Conservation (phyloP, 2,113 vertebrate genomes). For the Pica pica region DNA sequence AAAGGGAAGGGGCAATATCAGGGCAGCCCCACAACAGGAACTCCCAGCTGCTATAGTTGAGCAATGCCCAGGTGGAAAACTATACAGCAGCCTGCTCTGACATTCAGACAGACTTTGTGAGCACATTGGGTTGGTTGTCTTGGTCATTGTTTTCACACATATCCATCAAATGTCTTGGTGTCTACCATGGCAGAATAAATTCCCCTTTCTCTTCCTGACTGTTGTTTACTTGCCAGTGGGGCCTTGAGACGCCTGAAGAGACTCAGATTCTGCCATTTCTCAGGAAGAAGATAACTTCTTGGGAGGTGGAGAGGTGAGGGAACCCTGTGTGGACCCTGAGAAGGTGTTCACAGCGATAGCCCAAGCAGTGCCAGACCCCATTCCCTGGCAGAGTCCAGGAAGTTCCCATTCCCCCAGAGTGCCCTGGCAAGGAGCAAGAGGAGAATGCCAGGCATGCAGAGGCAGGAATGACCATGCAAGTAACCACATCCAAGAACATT, state of each 20-base stretch:
- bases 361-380: not conserved
- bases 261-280: not conserved
- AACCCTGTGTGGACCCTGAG: not conserved
- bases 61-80: not conserved
- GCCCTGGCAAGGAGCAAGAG: not conserved
- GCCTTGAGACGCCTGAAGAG: not conserved
- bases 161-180: not conserved
- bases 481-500: not conserved
- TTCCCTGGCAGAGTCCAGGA: not conserved
- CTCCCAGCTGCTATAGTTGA: fast-evolving
- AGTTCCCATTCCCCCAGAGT: not conserved
- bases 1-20: not conserved
- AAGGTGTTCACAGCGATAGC: not conserved
- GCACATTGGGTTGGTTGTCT: not conserved
- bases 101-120: not conserved
- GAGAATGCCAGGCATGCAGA: not conserved
- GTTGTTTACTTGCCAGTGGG: not conserved
- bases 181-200: not conserved
- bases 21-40: not conserved
- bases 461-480: not conserved
- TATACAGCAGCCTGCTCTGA: not conserved
- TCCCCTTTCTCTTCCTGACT: not conserved
- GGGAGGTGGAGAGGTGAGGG: not conserved
- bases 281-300: not conserved
- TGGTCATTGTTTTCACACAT: not conserved